Percentiles rank a stretch among this genome's conserved stretches.
phyloP scores from a whole-genome alignment of 1,140 invertebrate species.

The Dendrolimus punctatus region DNA sequence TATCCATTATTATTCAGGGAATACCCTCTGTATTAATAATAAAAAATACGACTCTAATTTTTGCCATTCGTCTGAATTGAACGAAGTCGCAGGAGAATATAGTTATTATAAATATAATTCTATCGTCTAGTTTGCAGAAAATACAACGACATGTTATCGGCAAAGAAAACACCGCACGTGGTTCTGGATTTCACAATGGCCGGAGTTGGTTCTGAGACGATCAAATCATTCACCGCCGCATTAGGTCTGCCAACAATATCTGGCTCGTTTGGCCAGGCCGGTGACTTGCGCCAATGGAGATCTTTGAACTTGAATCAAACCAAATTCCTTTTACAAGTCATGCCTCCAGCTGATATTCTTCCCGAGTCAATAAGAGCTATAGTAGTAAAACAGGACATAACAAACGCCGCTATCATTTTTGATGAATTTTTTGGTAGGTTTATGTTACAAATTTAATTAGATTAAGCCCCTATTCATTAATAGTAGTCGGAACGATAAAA shows the following conservation, averaged over 20 bases:
- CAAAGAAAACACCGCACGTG: conserved; percentile 79
- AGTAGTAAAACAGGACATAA: conserved; percentile 86
- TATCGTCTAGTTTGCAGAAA: conserved; percentile 76
- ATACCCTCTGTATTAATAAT: no score
- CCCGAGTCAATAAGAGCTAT: conserved; percentile 87
- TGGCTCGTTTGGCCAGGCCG: conserved; percentile 86
- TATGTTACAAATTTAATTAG: conserved; percentile 1
- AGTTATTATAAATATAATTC: conserved; percentile 1
- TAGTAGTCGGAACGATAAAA: conserved; percentile 6
- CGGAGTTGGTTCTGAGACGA: conserved; percentile 84
- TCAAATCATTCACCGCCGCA: conserved; percentile 85
- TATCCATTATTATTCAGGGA: no score
- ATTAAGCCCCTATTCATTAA: conserved; percentile 1
- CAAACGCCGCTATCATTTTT: conserved; percentile 92
- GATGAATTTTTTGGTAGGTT: conserved; percentile 86
- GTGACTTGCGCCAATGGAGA: conserved; percentile 86
- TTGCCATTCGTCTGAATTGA: no score
- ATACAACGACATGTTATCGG: conserved; percentile 76
- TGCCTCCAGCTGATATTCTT: conserved; percentile 87
- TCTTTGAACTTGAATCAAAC: conserved; percentile 78
- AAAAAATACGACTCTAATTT: no score
- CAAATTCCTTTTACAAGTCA: conserved; percentile 81
- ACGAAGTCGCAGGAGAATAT: conserved; percentile 3
- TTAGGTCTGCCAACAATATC: conserved; percentile 87
- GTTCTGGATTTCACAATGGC: conserved; percentile 85